phyloP scores from a whole-genome alignment of 2,113 vertebrate genomes.

The Rhabdornis inornatus region DNA sequence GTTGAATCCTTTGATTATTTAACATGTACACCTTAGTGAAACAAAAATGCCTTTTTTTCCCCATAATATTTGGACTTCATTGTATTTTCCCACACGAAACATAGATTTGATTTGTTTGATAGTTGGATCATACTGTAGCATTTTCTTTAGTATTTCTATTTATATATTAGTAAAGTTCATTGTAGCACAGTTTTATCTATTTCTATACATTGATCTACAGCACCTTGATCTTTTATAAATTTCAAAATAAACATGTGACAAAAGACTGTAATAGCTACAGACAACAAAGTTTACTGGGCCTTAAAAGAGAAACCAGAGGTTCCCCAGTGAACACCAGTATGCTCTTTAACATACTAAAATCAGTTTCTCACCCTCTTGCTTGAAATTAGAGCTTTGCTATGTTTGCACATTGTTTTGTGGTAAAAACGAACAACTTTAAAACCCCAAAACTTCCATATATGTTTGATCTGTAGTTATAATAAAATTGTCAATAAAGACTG shows the following conservation, averaged over 20 bases:
- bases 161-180: not conserved
- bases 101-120: conserved; percentile 43
- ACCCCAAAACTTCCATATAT: not conserved
- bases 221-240: not conserved
- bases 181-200: not conserved
- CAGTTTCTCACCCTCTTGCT: not conserved
- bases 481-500: not conserved
- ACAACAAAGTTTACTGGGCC: not conserved
- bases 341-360: not conserved
- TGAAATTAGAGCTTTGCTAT: not conserved
- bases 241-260: not conserved
- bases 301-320: not conserved
- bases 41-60: conserved; percentile 69
- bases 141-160: conserved; percentile 16
- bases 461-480: conserved; percentile 2
- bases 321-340: not conserved
- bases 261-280: not conserved
- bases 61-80: conserved; percentile 70
- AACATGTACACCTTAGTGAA: conserved; percentile 84
- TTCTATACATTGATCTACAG: not conserved
- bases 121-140: not conserved
- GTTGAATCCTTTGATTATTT: conserved; percentile 91
- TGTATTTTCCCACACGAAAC: conserved; percentile 63
- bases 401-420: conserved; percentile 9
- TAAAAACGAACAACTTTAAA: not conserved